Evolutionary conservation across 1,140 invertebrate species (phyloP).

Genomic region (Lordiphosa mommai): DNA sequence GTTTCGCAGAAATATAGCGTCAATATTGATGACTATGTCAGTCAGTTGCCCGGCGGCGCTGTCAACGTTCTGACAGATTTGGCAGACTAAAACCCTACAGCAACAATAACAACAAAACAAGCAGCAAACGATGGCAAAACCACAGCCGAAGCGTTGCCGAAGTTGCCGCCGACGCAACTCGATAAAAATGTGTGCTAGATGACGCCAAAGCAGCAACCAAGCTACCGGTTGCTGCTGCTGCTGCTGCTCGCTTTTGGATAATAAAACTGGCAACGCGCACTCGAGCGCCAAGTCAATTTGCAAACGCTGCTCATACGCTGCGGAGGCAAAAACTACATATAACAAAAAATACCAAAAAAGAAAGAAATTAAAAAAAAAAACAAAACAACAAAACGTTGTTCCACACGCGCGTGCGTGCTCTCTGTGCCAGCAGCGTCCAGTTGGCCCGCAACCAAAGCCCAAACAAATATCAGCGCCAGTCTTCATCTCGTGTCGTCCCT

Average conservation of each 20-base stretch:
- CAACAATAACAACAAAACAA: conserved; percentile 19
- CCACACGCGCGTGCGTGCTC: conserved; percentile 10
- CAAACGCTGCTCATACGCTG: conserved; percentile 66
- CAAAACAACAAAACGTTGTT: conserved; percentile 19
- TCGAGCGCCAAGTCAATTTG: conserved; percentile 78
- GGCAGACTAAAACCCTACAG: conserved; percentile 33
- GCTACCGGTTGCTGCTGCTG: conserved; percentile 27
- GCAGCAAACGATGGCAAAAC: conserved; percentile 23
- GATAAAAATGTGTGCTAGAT: conserved; percentile 74
- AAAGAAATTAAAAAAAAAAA: conserved; percentile 37
- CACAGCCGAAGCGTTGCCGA: conserved; percentile 24
- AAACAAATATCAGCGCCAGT: conserved; percentile 40
- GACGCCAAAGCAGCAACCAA: conserved; percentile 36
- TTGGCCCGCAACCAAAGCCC: conserved; percentile 3
- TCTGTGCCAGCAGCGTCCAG: conserved; percentile 4
- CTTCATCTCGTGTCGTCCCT: conserved; percentile 55
- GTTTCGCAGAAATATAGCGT: conserved; percentile 20
- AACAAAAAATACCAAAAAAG: conserved; percentile 16
- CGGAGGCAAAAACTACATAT: conserved; percentile 47
- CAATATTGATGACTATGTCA: conserved; percentile 37
- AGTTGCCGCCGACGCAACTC: conserved; percentile 42
- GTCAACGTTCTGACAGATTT: conserved; percentile 50
- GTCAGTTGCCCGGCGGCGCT: conserved; percentile 25
- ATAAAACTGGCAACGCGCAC: conserved; percentile 75
- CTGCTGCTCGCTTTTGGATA: conserved; percentile 69